phyloP scores from a whole-genome alignment of 1,140 invertebrate species.

The Streblospio benedicti region DNA sequence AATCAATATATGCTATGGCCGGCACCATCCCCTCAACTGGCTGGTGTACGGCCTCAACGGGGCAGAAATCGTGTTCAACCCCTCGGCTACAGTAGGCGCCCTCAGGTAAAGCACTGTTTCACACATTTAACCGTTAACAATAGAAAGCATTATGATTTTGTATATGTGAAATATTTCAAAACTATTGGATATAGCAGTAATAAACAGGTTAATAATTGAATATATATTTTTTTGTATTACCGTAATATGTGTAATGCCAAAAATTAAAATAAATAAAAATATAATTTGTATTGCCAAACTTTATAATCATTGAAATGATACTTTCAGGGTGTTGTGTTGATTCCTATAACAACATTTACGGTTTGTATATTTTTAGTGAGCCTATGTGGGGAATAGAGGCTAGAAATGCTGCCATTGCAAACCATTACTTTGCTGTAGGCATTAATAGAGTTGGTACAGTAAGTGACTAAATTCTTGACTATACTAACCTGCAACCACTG shows the following conservation, averaged over 20 bases:
- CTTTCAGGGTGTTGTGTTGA: too few relatives aligned
- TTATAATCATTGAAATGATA: too few relatives aligned
- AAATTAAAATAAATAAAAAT: too few relatives aligned
- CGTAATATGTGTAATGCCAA: too few relatives aligned
- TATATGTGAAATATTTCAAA: neutral
- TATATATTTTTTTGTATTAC: too few relatives aligned
- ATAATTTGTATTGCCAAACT: too few relatives aligned
- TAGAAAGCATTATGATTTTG: neutral
- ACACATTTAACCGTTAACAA: neutral
- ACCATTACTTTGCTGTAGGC: slow-evolving; percentile 71
- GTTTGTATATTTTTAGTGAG: slow-evolving; percentile 81
- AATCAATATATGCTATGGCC: slow-evolving; percentile 95
- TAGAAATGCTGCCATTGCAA: slow-evolving; percentile 91
- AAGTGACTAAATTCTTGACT: too few relatives aligned
- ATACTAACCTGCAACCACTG: neutral
- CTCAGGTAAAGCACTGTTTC: slow-evolving; percentile 49
- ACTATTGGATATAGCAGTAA: neutral
- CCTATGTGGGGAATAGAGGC: slow-evolving; percentile 94
- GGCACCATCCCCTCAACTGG: slow-evolving; percentile 98
- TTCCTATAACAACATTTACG: too few relatives aligned
- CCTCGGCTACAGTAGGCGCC: slow-evolving; percentile 80
- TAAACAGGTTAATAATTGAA: too few relatives aligned
- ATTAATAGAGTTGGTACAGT: slow-evolving; percentile 91
- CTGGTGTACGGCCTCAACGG: slow-evolving; percentile 67
- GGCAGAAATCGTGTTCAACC: slow-evolving; percentile 99